Conservation (phyloP, 2,113 vertebrate species). For the Psilopsiagon aurifrons region DNA sequence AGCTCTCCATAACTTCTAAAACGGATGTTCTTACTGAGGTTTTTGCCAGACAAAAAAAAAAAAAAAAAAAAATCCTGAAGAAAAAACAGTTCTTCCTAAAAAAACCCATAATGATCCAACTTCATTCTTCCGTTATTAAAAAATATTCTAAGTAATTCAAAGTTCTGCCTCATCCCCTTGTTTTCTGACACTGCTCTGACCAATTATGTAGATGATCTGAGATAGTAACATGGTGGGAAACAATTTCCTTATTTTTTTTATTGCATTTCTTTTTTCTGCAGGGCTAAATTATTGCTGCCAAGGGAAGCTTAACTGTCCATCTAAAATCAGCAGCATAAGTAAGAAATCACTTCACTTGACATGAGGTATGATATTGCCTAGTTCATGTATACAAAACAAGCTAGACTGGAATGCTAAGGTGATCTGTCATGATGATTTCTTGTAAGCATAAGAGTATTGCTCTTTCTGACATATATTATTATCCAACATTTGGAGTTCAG, state of each 20-base stretch:
- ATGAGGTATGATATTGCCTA: neutral
- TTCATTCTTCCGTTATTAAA: neutral
- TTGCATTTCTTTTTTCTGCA: neutral
- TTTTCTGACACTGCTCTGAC: neutral
- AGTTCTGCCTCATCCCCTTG: neutral
- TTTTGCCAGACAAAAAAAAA: neutral
- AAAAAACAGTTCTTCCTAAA: neutral
- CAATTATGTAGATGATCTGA: neutral
- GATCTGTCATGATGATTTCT: neutral
- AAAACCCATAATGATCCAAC: neutral
- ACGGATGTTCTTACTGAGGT: fast-evolving
- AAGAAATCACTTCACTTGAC: neutral
- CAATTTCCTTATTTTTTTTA: neutral
- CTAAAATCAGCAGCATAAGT: neutral
- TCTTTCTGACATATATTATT: neutral
- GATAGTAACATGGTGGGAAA: neutral
- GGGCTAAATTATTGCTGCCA: neutral
- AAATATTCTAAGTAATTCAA: neutral
- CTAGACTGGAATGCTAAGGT: neutral
- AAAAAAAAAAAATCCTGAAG: neutral
- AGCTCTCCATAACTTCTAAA: neutral
- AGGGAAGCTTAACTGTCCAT: neutral
- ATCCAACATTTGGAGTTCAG: neutral
- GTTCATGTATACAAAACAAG: neutral
- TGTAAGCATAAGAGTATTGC: neutral